These are phyloP conservation scores for Zeugodacus cucurbitae DNA, from an alignment of 1,140 invertebrate species.

Conservation along the genomic window DNA sequence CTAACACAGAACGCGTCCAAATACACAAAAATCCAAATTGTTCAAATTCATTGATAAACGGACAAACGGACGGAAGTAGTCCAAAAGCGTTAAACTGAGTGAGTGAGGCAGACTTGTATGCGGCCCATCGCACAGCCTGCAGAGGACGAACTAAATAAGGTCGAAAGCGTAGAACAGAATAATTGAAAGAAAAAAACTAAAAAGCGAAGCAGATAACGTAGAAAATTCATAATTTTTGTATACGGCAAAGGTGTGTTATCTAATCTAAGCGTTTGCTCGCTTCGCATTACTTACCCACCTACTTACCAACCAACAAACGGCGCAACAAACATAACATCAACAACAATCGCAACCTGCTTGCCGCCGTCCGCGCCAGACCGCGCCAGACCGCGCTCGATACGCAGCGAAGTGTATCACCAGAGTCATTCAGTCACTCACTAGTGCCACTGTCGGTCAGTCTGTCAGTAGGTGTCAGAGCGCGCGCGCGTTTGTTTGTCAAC, in stretches of 20 bases:
- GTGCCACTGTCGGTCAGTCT: background rate
- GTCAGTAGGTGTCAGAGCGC: background rate
- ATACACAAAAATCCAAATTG: background rate
- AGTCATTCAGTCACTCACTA: background rate
- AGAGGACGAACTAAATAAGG: background rate
- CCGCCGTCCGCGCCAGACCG: no score
- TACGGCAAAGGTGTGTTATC: background rate
- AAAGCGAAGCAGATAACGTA: background rate
- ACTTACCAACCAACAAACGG: background rate
- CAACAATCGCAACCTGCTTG: conserved; percentile 5
- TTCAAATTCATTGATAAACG: conserved; percentile 27
- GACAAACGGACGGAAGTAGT: background rate
- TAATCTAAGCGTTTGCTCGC: conserved; percentile 9
- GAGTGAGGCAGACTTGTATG: background rate
- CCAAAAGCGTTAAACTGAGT: background rate
- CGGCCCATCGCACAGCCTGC: background rate
- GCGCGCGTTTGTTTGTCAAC: conserved; percentile 4
- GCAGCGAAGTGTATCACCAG: background rate
- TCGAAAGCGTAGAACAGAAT: background rate
- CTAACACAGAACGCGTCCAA: background rate
- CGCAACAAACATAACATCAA: background rate
- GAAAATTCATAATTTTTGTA: conserved; percentile 15
- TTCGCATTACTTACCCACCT: background rate
- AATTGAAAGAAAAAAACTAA: background rate
- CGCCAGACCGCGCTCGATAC: background rate